Percentiles rank a stretch among this genome's conserved stretches.
These are phyloP conservation scores for Clanis bilineata DNA, from an alignment of 2,888 invertebrate species.

Conservation along the genomic window DNA sequence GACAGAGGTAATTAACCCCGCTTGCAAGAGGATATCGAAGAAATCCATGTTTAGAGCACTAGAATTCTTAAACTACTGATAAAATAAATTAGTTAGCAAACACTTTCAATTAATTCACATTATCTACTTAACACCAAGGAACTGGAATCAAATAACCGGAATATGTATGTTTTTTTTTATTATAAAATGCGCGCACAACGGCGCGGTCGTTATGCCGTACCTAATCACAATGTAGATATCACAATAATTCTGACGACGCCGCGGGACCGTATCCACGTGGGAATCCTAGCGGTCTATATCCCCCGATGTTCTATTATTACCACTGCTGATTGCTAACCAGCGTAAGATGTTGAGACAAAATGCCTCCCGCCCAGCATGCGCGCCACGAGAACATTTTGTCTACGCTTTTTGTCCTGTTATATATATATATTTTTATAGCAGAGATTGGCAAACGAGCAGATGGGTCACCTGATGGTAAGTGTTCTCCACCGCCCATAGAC, in stretches of 20 bases:
- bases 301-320: neutral
- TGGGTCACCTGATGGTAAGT: too few species aligned
- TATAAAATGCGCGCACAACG: neutral
- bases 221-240: slow-evolving; percentile 4
- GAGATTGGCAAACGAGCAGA: too few species aligned
- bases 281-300: neutral
- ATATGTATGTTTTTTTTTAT: neutral
- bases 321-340: neutral
- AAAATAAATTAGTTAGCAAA: neutral
- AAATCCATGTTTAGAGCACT: slow-evolving; percentile 49
- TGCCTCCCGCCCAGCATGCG: too few species aligned
- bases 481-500: too few species aligned
- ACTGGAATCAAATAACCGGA: neutral
- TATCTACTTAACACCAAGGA: neutral
- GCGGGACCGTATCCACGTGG: neutral
- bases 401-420: too few species aligned
- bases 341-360: too few species aligned
- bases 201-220: neutral
- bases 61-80: neutral
- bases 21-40: slow-evolving; percentile 58
- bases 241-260: neutral
- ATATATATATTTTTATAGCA: too few species aligned
- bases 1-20: slow-evolving; percentile 56
- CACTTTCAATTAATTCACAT: neutral
- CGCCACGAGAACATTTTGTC: too few species aligned